Conservation (phyloP, 2,888 invertebrate genomes). For the Acheta domesticus region DNA sequence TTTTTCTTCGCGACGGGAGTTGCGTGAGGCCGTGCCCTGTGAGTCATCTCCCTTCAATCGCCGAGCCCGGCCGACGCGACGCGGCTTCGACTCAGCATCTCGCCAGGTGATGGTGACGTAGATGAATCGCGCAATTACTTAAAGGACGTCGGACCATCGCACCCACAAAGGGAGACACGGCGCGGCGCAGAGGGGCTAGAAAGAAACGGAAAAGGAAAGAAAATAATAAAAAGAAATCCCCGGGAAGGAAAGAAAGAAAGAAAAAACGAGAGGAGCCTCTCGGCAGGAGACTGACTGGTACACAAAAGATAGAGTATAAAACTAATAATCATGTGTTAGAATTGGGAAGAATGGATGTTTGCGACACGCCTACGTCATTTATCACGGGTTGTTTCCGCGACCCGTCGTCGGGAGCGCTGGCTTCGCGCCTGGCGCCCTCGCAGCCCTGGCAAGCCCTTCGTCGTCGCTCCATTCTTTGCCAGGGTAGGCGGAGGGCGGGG, state of each 20-base stretch:
- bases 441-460: background rate
- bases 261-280: background rate
- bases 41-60: too few relatives aligned
- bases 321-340: conserved; percentile 18
- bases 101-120: background rate
- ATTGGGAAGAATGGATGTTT: conserved; percentile 18
- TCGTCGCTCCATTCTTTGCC: background rate
- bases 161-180: conserved; percentile 4
- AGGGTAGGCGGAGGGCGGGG: background rate
- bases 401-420: background rate
- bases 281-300: background rate
- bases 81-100: conserved; percentile 3
- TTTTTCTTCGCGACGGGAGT: too few relatives aligned
- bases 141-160: background rate
- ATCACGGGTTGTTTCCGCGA: background rate
- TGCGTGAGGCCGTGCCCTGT: too few relatives aligned
- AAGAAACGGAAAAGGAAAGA: background rate
- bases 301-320: background rate
- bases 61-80: too few relatives aligned
- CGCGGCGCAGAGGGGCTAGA: background rate
- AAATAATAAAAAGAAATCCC: background rate
- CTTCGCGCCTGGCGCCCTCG: background rate
- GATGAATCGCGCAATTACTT: conserved; percentile 18
- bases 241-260: background rate
- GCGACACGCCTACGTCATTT: background rate